These are phyloP conservation scores for Suricata suricatta DNA, from an alignment of 2,113 vertebrate species.

Conservation along the genomic window DNA sequence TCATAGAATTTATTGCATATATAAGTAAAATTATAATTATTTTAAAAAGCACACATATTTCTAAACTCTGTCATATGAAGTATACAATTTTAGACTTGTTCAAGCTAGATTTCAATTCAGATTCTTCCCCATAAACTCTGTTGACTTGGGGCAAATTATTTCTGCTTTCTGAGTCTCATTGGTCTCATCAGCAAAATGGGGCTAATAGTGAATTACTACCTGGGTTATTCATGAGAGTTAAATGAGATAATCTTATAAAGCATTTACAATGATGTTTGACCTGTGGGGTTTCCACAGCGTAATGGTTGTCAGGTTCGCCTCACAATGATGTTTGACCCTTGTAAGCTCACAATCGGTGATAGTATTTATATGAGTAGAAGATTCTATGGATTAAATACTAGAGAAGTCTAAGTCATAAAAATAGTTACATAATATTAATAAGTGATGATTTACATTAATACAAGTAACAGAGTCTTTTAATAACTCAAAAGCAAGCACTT, in stretches of 20 bases:
- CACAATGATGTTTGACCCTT: neutral
- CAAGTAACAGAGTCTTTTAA: neutral
- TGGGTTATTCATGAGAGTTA: neutral
- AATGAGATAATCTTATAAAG: neutral
- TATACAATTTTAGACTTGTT: neutral
- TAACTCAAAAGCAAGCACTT: neutral
- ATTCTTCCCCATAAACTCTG: neutral
- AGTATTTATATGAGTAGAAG: neutral
- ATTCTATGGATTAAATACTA: neutral
- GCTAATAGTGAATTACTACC: neutral
- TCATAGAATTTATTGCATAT: neutral
- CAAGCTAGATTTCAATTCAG: neutral
- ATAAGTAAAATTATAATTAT: neutral
- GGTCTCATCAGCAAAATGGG: neutral
- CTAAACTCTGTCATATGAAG: neutral
- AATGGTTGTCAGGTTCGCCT: no score
- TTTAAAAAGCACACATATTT: neutral
- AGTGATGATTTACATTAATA: neutral
- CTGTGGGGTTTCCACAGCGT: no score
- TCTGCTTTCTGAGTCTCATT: neutral
- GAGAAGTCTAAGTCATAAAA: neutral
- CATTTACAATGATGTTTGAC: neutral
- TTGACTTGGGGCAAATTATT: neutral
- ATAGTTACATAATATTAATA: neutral
- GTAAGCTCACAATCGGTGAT: neutral